Percentiles rank a stretch among this genome's conserved stretches.
These are phyloP conservation scores for Chalcis sispes DNA, from an alignment of 2,888 invertebrate genomes.

Conservation along the genomic window DNA sequence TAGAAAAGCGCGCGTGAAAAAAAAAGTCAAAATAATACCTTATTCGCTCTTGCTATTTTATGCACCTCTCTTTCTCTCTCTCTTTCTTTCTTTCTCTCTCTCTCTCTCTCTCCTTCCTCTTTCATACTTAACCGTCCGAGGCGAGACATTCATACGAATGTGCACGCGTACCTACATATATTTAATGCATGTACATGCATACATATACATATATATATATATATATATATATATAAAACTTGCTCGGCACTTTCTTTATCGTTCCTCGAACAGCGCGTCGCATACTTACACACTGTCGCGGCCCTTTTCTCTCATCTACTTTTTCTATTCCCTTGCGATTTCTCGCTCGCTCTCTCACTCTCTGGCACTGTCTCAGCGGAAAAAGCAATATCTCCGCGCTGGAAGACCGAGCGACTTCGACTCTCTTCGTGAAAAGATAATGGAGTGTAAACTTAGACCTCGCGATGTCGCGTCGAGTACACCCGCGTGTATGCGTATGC, in stretches of 20 bases:
- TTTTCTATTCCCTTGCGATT: conserved; percentile 38
- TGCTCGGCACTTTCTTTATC: conserved; percentile 32
- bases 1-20: conserved; percentile 15
- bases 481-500: too few relatives aligned
- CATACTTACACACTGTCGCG: conserved; percentile 27
- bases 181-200: too few relatives aligned
- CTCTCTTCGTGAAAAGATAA: conserved; percentile 56
- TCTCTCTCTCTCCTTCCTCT: not conserved
- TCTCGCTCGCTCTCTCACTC: conserved; percentile 37
- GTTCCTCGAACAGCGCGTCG: conserved; percentile 39
- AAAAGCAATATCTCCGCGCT: too few relatives aligned
- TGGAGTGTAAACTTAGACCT: conserved; percentile 57
- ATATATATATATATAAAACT: not conserved
- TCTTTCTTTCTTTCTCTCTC: conserved; percentile 11
- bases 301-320: not conserved
- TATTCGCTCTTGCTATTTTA: conserved; percentile 4
- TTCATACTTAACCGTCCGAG: not conserved
- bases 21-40: too few relatives aligned
- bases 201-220: too few relatives aligned
- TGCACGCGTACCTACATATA: not conserved
- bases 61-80: not conserved
- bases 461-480: too few relatives aligned
- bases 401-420: not conserved
- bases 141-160: conserved; percentile 21
- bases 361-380: too few relatives aligned